phyloP scores from a whole-genome alignment of 2,113 vertebrate genomes.

The Erpornis zantholeuca region DNA sequence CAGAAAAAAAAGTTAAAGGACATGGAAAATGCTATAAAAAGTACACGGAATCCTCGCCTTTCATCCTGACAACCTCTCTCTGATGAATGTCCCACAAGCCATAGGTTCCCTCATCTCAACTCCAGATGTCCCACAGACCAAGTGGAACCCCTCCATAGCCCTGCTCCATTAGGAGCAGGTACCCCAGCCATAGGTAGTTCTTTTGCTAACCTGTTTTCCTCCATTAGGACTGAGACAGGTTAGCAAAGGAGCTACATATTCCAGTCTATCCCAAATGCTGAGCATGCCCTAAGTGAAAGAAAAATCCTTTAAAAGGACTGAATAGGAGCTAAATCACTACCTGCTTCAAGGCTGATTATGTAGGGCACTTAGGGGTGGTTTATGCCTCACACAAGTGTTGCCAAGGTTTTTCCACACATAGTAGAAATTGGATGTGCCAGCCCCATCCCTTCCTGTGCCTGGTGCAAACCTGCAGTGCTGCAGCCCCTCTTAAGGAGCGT shows the following conservation, averaged over 20 bases:
- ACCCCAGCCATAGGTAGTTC: background rate
- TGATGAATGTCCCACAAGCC: background rate
- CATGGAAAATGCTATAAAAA: background rate
- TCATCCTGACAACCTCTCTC: background rate
- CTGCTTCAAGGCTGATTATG: background rate
- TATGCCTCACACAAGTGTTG: background rate
- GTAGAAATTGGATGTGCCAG: background rate
- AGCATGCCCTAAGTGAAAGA: background rate
- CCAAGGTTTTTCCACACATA: background rate
- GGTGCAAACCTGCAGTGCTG: background rate
- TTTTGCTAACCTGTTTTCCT: background rate
- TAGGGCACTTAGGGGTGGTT: background rate
- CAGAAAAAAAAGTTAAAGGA: background rate
- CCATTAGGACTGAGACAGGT: background rate
- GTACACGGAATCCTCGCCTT: background rate
- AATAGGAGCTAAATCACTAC: background rate
- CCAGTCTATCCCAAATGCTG: background rate
- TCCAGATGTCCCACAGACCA: background rate
- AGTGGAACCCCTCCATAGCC: background rate
- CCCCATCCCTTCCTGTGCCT: background rate
- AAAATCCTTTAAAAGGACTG: background rate
- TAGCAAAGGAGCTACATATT: background rate
- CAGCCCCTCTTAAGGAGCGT: background rate
- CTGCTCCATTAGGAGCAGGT: background rate
- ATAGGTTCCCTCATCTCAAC: background rate